Conservation (phyloP, 2,888 invertebrate genomes). For the Choreutis nemorana region DNA sequence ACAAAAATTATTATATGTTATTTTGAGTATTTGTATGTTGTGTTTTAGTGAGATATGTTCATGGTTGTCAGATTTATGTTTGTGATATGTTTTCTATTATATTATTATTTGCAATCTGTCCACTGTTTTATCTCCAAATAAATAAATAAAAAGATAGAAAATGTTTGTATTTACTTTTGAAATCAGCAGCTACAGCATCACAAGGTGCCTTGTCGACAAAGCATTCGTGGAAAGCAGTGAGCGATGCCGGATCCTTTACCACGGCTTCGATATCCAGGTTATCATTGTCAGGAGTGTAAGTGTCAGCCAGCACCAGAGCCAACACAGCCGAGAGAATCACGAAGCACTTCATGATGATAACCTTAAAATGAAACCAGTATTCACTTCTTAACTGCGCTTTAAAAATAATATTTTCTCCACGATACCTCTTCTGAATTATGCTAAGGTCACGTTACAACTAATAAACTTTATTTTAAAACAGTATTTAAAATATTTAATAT, state of each 20-base stretch:
- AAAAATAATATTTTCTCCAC: neutral
- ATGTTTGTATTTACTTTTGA: conserved; percentile 28
- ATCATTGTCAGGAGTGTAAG: conserved; percentile 34
- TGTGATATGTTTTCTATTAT: too few species aligned
- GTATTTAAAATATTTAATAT: too few species aligned
- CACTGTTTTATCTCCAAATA: too few species aligned
- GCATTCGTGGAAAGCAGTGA: conserved; percentile 25
- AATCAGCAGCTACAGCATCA: conserved; percentile 18
- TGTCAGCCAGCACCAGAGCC: conserved; percentile 20
- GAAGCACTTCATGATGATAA: conserved; percentile 32
- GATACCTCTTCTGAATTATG: too few species aligned
- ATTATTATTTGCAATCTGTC: too few species aligned
- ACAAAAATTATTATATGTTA: too few species aligned
- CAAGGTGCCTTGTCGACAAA: conserved; percentile 31
- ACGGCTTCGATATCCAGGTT: conserved; percentile 32
- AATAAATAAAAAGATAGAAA: neutral
- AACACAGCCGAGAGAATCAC: conserved; percentile 20
- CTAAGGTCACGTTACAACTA: too few species aligned
- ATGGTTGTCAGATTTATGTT: too few species aligned
- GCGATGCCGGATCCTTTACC: conserved; percentile 14
- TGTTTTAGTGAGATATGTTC: too few species aligned
- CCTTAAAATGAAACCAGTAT: neutral
- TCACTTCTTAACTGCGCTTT: neutral
- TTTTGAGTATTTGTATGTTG: too few species aligned
- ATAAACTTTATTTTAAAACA: too few species aligned